Evolutionary conservation across 2,888 invertebrate genomes (phyloP), one percentile per base, ranked within the genome.

Genomic region (Drosophila subquinaria): DNA sequence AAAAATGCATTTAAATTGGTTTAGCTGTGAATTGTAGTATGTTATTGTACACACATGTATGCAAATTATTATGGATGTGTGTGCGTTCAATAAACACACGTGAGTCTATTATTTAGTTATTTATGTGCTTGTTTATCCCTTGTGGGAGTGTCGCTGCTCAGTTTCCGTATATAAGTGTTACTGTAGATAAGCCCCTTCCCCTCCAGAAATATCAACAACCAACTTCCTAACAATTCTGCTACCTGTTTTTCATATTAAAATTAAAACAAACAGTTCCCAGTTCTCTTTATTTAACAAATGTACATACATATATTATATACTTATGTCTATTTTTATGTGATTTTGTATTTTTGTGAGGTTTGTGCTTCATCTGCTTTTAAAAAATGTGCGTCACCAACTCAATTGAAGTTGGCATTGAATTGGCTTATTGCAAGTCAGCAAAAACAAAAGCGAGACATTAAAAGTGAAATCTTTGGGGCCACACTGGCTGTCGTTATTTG

Each of bases 391-490:
- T 76, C 73, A 63, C 63, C 50, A 60, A 33, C 67, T 72, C n/a
- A 63, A 62, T 60, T 62, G 8, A 48, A 67, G 75, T 74, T 85
- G 86, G 82, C 88, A 83, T 83, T 88, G 86, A 85, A 79, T 72
- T 79, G 76, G 59, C 68, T 79, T 60, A 73, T 69, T 62, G 56
- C 59, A 20, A 65, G 64, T 61, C 66, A 67, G 56, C 40, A n/a
- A 51, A 77, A 73, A 66, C 59, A 65, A 71, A 73, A 65, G 55
- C 68, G 40, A 70, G 50, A 33, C 63, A 79, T 76, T 57, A 81
- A 81, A 88, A 82, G 85, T 79, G 88, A 82, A 88, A 82, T 84
- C 85, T 51, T 43, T 60, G 47, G 48, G 56, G 47, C 55, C 60
- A 35, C 30, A 17, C 6, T 53, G 38, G n/a, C 27, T 43, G n/a